Evolutionary conservation across 2,888 invertebrate species (phyloP).

Genomic region (Sussaba pulchella): DNA sequence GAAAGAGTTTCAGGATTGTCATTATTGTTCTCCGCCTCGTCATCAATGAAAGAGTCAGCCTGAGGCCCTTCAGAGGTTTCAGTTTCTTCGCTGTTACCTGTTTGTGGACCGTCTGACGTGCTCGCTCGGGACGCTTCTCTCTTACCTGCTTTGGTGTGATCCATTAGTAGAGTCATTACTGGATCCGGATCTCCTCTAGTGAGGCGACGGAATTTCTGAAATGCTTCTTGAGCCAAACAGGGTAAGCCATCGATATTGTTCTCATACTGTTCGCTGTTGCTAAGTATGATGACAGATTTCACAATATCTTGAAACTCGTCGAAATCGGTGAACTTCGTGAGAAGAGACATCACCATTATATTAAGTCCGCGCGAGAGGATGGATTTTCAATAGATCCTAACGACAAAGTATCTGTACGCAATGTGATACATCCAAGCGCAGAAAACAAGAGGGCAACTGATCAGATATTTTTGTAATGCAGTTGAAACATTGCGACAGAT

Average conservation of each 20-base stretch:
- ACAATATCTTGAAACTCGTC: conserved; percentile 34
- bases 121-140: no score
- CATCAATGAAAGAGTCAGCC: background rate
- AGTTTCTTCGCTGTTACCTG: background rate
- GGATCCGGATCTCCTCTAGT: background rate
- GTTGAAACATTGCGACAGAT: conserved; percentile 38
- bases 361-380: conserved; percentile 25
- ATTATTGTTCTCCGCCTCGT: background rate
- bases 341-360: conserved; percentile 41
- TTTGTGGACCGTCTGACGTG: no score
- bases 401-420: conserved; percentile 47
- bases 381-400: conserved; percentile 47
- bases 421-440: conserved; percentile 53
- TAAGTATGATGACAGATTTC: conserved; percentile 6
- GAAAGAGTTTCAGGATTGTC: background rate
- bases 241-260: background rate
- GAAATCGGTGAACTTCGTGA: conserved; percentile 45
- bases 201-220: conserved; percentile 3
- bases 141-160: no score
- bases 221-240: conserved; percentile 10
- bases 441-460: conserved; percentile 42
- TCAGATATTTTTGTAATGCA: background rate
- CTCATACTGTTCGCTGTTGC: background rate
- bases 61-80: background rate
- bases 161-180: background rate